Percentiles rank a stretch among this genome's conserved stretches.
These are phyloP conservation scores for Calliopsis andreniformis DNA, from an alignment of 1,140 invertebrate species.

Conservation along the genomic window DNA sequence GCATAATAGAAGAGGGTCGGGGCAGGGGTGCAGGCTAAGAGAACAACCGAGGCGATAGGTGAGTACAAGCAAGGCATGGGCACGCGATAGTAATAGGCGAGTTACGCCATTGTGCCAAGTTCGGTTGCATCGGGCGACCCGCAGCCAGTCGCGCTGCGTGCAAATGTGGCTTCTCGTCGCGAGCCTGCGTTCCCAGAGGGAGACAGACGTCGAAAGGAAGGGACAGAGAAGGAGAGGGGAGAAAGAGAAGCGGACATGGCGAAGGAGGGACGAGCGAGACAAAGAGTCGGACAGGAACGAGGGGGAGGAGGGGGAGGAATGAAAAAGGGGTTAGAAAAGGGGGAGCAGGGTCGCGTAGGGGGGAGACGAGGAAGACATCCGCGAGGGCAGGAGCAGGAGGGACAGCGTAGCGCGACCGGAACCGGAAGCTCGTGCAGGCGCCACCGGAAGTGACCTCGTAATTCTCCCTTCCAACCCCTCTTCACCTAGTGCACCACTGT, in stretches of 20 bases:
- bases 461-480: slow-evolving; percentile 75
- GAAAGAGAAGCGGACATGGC: neutral
- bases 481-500: slow-evolving; percentile 8
- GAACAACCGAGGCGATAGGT: slow-evolving; percentile 44
- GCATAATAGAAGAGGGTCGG: slow-evolving; percentile 52
- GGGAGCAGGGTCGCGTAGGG: slow-evolving; percentile 29
- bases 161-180: neutral
- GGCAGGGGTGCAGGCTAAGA: slow-evolving; percentile 31
- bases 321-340: slow-evolving; percentile 54
- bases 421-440: slow-evolving; percentile 80
- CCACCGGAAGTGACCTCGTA: slow-evolving; percentile 82
- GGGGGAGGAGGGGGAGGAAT: slow-evolving; percentile 1
- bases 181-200: neutral
- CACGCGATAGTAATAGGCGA: slow-evolving; percentile 73
- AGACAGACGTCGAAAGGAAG: neutral
- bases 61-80: slow-evolving; percentile 42
- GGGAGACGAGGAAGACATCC: slow-evolving; percentile 40
- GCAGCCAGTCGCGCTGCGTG: neutral
- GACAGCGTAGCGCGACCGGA: slow-evolving; percentile 72
- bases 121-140: slow-evolving; percentile 62
- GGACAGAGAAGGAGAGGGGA: neutral
- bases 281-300: slow-evolving; percentile 22
- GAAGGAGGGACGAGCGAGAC: neutral
- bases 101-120: slow-evolving; percentile 77
- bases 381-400: slow-evolving; percentile 50